Evolutionary conservation across 2,797 vertebrate genomes (phyloP), one percentile per base, ranked within the genome.

Genomic region (Anas acuta): DNA sequence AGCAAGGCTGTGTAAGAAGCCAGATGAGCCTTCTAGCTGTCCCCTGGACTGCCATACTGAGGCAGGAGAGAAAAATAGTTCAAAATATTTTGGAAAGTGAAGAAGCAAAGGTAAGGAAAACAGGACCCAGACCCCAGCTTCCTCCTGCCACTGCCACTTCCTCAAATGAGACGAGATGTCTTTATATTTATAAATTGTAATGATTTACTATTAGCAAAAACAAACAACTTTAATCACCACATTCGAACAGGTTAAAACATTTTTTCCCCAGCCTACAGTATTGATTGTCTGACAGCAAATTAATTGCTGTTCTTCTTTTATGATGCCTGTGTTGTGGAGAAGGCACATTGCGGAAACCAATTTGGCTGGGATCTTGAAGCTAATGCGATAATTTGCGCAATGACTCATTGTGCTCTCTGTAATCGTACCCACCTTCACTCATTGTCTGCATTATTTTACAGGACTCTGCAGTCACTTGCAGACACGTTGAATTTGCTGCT

Each of bases 121-220:
- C 37, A 35, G 33, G 47, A 30, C 43, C 33, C 32, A 39, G 35
- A 23, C 35, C 45, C 28, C 49, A 37, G 49, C 26, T 28, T 16
- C 14, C 15, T 37, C 30, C 60, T 62, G 57, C 6, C 1, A 47
- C 54, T 0, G 3, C 30, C 2, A 0, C 41, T 66, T 78, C n/a
- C 61, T 56, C 23, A 39, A n/a, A 10, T 45, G 41, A 67, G 54
- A 4, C 35, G 43, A 14, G 4, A 26, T 9, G 20, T 71, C 58
- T 49, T 58, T 33, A 8, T 9, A 30, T 6, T 62, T 70, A 8
- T 1, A 13, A 20, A 4, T 45, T 26, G 9, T 41, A 49, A 37
- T n/a, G 25, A 39, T 69, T 58, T 72, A 37, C 28, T 49, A 3
- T 33, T 37, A n/a, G 37, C 2, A 3, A 37, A 56, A 64, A n/a